phyloP scores from a whole-genome alignment of 2,888 invertebrate genomes.

The Clunio marinus region DNA sequence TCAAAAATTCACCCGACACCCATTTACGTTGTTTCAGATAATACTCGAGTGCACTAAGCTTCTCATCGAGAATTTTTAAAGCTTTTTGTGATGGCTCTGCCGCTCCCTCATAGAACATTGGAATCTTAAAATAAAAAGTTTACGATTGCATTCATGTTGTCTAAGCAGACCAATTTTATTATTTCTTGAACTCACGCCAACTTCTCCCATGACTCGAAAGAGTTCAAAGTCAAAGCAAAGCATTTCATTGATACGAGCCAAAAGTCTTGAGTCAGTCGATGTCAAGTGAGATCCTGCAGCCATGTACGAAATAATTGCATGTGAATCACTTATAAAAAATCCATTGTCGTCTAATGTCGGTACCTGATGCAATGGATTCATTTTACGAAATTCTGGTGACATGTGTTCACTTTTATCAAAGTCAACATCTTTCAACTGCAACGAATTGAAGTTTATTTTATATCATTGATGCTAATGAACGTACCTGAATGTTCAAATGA shows the following conservation, averaged over 20 bases:
- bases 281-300: neutral
- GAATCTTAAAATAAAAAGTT: neutral
- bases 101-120: neutral
- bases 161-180: neutral
- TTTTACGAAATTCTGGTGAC: neutral
- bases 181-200: slow-evolving; percentile 22
- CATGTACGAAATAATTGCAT: slow-evolving; percentile 24
- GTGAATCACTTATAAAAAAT: slow-evolving; percentile 12
- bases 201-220: slow-evolving; percentile 23
- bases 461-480: too few species aligned
- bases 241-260: slow-evolving; percentile 9
- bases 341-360: slow-evolving; percentile 18
- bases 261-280: neutral
- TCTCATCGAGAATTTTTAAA: slow-evolving; percentile 4
- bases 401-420: neutral
- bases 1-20: slow-evolving; percentile 14
- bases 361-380: slow-evolving; percentile 4
- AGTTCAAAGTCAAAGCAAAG: slow-evolving; percentile 28
- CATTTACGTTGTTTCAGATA: neutral
- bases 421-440: neutral
- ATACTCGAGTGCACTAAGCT: slow-evolving; percentile 9
- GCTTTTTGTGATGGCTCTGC: neutral
- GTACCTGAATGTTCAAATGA: neutral
- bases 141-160: neutral
- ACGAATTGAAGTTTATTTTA: too few species aligned